Evolutionary conservation across 2,113 vertebrate species (phyloP).

Genomic region (Oenanthe oenanthe): DNA sequence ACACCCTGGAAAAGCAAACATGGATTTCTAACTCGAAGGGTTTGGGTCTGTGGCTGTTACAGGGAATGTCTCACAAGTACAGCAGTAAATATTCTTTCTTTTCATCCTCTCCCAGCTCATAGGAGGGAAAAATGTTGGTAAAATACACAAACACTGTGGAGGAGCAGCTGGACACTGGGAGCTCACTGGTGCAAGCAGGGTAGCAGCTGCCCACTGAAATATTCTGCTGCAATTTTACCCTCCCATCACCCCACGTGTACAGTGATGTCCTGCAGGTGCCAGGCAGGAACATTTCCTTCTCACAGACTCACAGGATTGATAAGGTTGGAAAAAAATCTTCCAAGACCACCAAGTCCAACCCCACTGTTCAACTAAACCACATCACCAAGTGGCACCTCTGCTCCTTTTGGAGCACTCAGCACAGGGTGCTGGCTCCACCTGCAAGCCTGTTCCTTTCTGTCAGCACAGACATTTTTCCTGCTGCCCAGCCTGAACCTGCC

Average conservation of each 20-base stretch:
- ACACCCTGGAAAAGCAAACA: not conserved
- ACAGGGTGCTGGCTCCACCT: not conserved
- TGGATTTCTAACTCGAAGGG: not conserved
- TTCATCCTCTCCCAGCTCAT: not conserved
- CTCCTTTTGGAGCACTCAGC: not conserved
- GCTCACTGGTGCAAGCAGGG: not conserved
- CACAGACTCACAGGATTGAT: not conserved
- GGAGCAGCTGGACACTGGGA: not conserved
- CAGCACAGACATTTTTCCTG: not conserved
- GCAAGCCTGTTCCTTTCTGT: not conserved
- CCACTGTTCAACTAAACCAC: not conserved
- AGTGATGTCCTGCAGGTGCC: not conserved
- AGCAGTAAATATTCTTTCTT: not conserved
- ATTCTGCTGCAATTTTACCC: not conserved
- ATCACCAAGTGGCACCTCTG: not conserved
- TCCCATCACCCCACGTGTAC: not conserved
- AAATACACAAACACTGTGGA: accelerated
- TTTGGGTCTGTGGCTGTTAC: not conserved
- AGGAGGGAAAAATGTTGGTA: not conserved
- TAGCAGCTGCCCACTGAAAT: not conserved
- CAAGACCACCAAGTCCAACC: not conserved
- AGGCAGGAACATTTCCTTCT: not conserved
- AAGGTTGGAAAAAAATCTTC: not conserved
- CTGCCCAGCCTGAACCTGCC: not conserved
- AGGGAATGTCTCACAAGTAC: not conserved